Percentiles rank a stretch among this genome's conserved stretches.
Conservation (phyloP, 2,888 invertebrate genomes). For the Tipula vernalis region DNA sequence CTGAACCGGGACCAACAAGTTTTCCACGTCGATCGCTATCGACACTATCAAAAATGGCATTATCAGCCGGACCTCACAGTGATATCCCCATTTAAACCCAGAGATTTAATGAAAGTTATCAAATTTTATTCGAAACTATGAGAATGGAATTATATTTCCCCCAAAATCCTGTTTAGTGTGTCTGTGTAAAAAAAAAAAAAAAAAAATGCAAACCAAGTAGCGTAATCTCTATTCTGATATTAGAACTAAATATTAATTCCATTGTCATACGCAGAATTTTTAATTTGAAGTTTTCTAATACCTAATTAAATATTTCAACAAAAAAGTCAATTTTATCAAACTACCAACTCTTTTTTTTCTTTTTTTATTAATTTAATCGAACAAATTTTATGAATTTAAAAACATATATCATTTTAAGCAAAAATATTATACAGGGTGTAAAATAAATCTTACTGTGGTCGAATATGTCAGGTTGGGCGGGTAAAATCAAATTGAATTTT, state of each 20-base stretch:
- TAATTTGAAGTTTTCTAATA: neutral
- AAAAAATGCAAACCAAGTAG: neutral
- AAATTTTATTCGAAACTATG: neutral
- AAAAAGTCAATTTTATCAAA: neutral
- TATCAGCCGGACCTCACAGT: slow-evolving; percentile 30
- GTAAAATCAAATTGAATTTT: too few relatives aligned
- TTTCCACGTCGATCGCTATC: slow-evolving; percentile 73
- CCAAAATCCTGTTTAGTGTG: neutral
- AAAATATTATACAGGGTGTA: too few relatives aligned
- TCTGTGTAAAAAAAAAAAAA: neutral
- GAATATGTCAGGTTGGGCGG: too few relatives aligned
- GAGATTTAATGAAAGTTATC: neutral
- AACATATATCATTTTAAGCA: neutral
- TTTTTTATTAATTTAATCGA: neutral
- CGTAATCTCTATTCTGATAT: neutral
- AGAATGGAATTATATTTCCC: neutral
- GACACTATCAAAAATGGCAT: slow-evolving; percentile 64
- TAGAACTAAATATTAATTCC: neutral
- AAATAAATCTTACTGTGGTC: too few relatives aligned
- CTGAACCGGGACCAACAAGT: slow-evolving; percentile 45
- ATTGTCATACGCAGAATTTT: neutral
- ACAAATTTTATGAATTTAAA: neutral
- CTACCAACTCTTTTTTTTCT: neutral
- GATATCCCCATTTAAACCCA: slow-evolving; percentile 18
- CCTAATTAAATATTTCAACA: neutral